phyloP scores from a whole-genome alignment of 2,113 vertebrate species.

The Agelaius phoeniceus region DNA sequence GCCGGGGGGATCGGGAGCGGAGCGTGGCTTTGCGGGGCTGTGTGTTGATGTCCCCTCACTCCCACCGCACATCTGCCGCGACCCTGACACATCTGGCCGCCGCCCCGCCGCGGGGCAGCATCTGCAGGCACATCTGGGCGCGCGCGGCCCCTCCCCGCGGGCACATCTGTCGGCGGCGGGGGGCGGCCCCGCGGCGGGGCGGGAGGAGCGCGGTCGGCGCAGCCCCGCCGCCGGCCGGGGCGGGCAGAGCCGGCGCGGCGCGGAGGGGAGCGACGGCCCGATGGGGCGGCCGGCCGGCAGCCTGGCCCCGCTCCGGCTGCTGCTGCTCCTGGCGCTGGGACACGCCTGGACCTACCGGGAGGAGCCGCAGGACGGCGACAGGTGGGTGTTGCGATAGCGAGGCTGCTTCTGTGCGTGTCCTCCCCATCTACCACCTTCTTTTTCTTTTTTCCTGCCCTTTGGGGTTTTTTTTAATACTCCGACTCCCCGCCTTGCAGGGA shows the following conservation, averaged over 20 bases:
- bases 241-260: conserved; percentile 42
- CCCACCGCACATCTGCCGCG: neutral
- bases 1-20: neutral
- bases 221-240: neutral
- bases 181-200: too few species aligned
- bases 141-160: neutral
- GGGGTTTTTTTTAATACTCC: neutral
- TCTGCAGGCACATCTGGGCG: conserved; percentile 37
- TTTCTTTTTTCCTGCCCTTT: neutral
- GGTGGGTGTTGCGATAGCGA: conserved; percentile 64
- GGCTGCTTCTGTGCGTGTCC: neutral
- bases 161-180: too few species aligned
- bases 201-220: too few species aligned
- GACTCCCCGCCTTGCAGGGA: conserved; percentile 73
- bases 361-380: conserved; percentile 81
- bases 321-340: conserved; percentile 79
- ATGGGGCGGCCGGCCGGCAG: conserved; percentile 60
- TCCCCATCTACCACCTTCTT: neutral
- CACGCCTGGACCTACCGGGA: conserved; percentile 87
- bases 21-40: neutral
- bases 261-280: conserved; percentile 55
- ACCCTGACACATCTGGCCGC: neutral
- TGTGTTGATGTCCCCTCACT: neutral
- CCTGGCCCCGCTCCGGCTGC: conserved; percentile 72
- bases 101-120: neutral